Percentiles rank a stretch among this genome's conserved stretches.
phyloP scores from a whole-genome alignment of 2,888 invertebrate species.

The Iphiclides podalirius region DNA sequence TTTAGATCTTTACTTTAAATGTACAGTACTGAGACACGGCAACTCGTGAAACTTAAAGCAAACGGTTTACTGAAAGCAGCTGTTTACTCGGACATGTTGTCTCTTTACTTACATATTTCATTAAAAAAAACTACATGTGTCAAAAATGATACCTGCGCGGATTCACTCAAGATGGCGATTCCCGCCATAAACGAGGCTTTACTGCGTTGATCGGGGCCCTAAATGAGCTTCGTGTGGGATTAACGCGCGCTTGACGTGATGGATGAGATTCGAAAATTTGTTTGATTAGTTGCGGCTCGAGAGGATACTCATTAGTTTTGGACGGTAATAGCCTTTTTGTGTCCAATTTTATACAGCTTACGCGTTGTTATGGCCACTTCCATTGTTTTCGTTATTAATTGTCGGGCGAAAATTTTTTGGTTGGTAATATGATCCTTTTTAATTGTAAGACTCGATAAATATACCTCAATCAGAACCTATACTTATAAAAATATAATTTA shows the following conservation, averaged over 20 bases:
- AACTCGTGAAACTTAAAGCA: too few relatives aligned
- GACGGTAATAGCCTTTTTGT: slow-evolving; percentile 43
- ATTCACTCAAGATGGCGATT: slow-evolving; percentile 13
- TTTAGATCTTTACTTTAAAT: too few relatives aligned
- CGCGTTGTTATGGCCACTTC: slow-evolving; percentile 30
- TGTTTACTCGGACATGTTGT: too few relatives aligned
- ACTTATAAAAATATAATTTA: too few relatives aligned
- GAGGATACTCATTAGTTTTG: slow-evolving; percentile 48
- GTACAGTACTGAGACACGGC: too few relatives aligned
- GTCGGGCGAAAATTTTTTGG: slow-evolving; percentile 10
- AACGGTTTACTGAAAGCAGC: too few relatives aligned
- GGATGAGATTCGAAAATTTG: slow-evolving; percentile 66
- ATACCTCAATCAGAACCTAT: too few relatives aligned
- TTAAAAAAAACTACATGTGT: not conserved
- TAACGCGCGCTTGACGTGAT: slow-evolving; percentile 61
- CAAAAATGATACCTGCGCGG: too few relatives aligned
- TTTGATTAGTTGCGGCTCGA: slow-evolving; percentile 64
- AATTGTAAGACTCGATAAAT: too few relatives aligned
- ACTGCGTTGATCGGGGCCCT: slow-evolving; percentile 40
- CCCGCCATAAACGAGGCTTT: slow-evolving; percentile 38
- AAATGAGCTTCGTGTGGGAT: slow-evolving; percentile 62
- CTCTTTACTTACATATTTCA: too few relatives aligned
- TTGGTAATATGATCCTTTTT: slow-evolving; percentile 22
- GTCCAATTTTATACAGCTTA: slow-evolving; percentile 28
- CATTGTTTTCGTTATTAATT: slow-evolving; percentile 23